Base-by-base conservation (phyloP, 2,797 vertebrate species). In the Falco cherrug region DNA sequence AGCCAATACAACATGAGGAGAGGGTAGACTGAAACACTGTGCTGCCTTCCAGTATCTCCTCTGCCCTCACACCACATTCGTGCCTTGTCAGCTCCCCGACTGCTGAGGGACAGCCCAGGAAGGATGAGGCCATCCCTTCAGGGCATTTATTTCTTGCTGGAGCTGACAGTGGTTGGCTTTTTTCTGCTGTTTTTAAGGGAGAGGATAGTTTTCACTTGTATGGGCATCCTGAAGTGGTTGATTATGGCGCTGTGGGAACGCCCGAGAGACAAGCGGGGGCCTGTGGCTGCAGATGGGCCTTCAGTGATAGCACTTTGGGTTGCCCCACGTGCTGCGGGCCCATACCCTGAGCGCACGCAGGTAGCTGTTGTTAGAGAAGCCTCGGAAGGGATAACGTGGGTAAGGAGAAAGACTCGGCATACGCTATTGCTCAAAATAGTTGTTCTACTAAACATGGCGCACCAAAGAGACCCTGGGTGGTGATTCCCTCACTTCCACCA, bases 401-500 rank as follows among this genome's bases (percentile, higher is more conserved):
- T 41, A 33, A 80, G n/a, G 48, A 15, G 9, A 13, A 41, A 39
- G 53, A 31, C 16, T 16, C 17, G 14, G 18, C 15, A 6, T 8
- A 3, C 0, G 0, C 9, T 10, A 14, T n/a, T 69, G 71, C 47
- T 69, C 50, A n/a, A 0, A 33, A 0, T 2, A 7, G 21, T 39
- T 3, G 28, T 29, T 50, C n/a, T 86, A 2, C 47, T 69, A 73
- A 35, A 59, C 2, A 0, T 0, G 33, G 51, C 31, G 19, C 71
- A 17, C 25, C 31, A 1, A 6, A 22, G 57, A 21, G 35, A 8
- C 8, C 16, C 33, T 7, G 29, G 13, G 67, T 11, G 47, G 61
- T 10, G 0, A 60, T 37, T 77, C 64, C 78, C 31, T 10, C 8
- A 21, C 10, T 54, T 37, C 35, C 61, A 7, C 0, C 3, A 5